These are phyloP conservation scores for Macaria notata DNA, from an alignment of 2,888 invertebrate genomes.

Conservation along the genomic window DNA sequence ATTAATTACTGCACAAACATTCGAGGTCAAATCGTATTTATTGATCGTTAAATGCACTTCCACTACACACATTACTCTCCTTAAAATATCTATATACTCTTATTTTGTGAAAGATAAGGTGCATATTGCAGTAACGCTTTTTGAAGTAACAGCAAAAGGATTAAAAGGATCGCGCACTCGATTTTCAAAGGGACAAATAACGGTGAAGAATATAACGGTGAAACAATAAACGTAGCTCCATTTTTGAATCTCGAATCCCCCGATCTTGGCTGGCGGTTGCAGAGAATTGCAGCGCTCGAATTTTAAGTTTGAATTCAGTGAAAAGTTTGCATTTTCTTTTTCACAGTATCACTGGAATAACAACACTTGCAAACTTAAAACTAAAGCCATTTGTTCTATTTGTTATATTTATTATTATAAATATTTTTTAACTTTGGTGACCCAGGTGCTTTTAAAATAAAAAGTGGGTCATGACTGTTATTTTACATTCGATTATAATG, in stretches of 20 bases:
- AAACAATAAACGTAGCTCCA: constrained; percentile 56
- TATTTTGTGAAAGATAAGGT: constrained; percentile 1
- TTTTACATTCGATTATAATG: too few species aligned
- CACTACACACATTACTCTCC: not conserved
- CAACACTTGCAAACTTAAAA: too few species aligned
- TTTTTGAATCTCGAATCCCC: constrained; percentile 43
- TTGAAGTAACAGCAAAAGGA: constrained; percentile 36
- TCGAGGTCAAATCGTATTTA: constrained; percentile 25
- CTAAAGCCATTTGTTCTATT: too few species aligned
- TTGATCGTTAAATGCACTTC: constrained; percentile 17
- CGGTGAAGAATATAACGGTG: constrained; percentile 66
- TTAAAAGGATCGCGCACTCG: constrained; percentile 33
- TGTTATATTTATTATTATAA: too few species aligned
- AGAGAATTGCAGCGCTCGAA: constrained; percentile 45
- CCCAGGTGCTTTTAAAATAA: too few species aligned
- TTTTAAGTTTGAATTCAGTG: constrained; percentile 33
- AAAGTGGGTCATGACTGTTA: too few species aligned
- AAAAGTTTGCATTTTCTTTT: not conserved
- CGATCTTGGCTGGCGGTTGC: constrained; percentile 45
- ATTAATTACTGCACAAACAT: constrained; percentile 19
- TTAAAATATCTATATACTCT: not conserved
- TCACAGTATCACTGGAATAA: too few species aligned
- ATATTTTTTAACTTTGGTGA: too few species aligned
- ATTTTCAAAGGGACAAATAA: constrained; percentile 71
- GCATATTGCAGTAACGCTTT: not conserved